Base-by-base conservation (phyloP, 2,888 invertebrate genomes). In the Drosophila leonis region DNA sequence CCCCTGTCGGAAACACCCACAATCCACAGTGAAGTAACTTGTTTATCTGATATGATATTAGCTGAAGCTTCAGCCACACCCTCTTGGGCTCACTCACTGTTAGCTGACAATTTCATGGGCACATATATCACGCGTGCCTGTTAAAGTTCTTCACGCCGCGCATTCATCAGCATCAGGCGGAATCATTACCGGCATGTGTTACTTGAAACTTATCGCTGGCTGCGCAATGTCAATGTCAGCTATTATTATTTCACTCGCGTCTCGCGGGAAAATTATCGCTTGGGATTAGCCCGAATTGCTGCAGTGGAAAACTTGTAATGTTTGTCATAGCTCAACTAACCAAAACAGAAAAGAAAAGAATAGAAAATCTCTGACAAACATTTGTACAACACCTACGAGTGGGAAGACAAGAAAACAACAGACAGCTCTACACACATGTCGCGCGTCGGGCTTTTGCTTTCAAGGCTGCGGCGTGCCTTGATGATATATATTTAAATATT, bases 181-280 rank as follows among this genome's bases (percentile, higher is more conserved):
- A 80, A 82, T 60, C 86, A 88, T 83, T 83, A 90, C 88, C 83
- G 83, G 68, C 88, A 83, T 83, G 68, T 90, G 83, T 90, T 84
- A 75, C 83, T 63, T 57, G 69, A 83, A 89, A 88, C 87, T 89
- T 88, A 86, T 88, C 89, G 66, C 61, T 69, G 65, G 55, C 66
- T 70, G 72, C 57, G 66, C 88, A 84, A 90, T 84, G 89, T 90
- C 84, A 84, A 84, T 84, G 84, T 88, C 90, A 88, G 84, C 84
- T 74, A 81, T 80, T 80, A 80, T 80, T 83, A 81, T 80, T 81
- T 71, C 78, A 74, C 66, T 77, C 74, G 84, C 68, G 84, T 78
- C 69, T 63, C 78, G 46, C 24, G 80, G 60, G 69, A 62, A 54
- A 88, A 77, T 90, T 77, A 88, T 88, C 81, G 82, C 85, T 64